phyloP scores from a whole-genome alignment of 2,113 vertebrate genomes.

The Epinephelus moara region DNA sequence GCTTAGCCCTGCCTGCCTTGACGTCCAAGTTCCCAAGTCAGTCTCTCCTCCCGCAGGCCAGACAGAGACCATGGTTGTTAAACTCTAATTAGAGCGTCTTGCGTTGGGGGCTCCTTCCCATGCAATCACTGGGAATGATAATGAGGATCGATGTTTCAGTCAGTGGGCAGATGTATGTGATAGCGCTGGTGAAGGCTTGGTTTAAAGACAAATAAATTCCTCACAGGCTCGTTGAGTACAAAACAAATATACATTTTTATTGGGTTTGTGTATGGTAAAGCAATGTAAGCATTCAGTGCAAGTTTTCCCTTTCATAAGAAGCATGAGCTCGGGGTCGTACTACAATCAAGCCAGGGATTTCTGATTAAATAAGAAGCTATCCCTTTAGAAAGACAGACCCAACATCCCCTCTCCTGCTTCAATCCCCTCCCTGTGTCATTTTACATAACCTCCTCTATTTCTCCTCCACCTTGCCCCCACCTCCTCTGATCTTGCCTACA shows the following conservation, averaged over 20 bases:
- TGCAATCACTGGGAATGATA: slow-evolving; percentile 45
- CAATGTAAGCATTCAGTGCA: slow-evolving; percentile 70
- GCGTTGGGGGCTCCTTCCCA: slow-evolving; percentile 36
- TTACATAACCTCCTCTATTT: slow-evolving; percentile 52
- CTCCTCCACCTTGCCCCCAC: slow-evolving; percentile 27
- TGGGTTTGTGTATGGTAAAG: slow-evolving; percentile 60
- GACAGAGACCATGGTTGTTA: slow-evolving; percentile 47
- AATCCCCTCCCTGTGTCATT: slow-evolving; percentile 22
- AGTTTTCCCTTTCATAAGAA: slow-evolving; percentile 38
- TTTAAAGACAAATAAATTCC: slow-evolving; percentile 50
- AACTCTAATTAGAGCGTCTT: slow-evolving; percentile 53
- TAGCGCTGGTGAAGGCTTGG: slow-evolving; percentile 3
- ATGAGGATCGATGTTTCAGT: slow-evolving; percentile 39
- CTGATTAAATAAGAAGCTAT: slow-evolving; percentile 47
- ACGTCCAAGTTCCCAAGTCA: slow-evolving; percentile 48
- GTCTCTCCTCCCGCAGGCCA: slow-evolving; percentile 37
- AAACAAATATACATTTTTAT: slow-evolving; percentile 73
- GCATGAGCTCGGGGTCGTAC: slow-evolving; percentile 26
- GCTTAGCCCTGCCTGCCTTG: slow-evolving; percentile 35
- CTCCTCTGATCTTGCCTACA: slow-evolving; percentile 37
- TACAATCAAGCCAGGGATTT: slow-evolving; percentile 44
- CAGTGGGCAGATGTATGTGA: slow-evolving; percentile 35
- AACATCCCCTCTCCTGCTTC: slow-evolving; percentile 11
- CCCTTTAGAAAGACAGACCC: slow-evolving; percentile 28
- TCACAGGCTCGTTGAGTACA: slow-evolving; percentile 50